phyloP scores from a whole-genome alignment of 2,888 invertebrate species.

The Ophion ventricosus region DNA sequence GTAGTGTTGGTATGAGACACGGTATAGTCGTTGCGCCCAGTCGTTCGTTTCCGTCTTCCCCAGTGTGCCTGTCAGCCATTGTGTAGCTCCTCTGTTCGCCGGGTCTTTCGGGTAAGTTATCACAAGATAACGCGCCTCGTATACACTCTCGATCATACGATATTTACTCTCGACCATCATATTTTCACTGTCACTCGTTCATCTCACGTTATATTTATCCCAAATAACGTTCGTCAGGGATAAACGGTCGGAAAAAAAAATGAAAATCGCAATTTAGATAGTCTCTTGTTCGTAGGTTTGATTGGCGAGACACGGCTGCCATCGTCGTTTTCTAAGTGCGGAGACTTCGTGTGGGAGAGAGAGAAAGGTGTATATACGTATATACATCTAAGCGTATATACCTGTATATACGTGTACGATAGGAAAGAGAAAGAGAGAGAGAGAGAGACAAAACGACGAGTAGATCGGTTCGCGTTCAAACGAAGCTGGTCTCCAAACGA shows the following conservation, averaged over 20 bases:
- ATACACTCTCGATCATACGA: neutral
- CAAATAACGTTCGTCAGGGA: neutral
- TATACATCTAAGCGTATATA: slow-evolving; percentile 16
- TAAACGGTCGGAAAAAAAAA: neutral
- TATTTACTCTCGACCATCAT: slow-evolving; percentile 1
- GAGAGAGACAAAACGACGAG: slow-evolving; percentile 44
- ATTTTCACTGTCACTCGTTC: slow-evolving; percentile 4
- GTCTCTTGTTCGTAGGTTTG: slow-evolving; percentile 74
- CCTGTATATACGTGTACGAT: slow-evolving; percentile 2
- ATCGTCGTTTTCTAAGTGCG: slow-evolving; percentile 67
- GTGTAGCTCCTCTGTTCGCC: slow-evolving; percentile 80
- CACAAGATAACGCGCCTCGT: slow-evolving; percentile 16
- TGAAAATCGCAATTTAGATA: neutral
- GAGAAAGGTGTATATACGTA: slow-evolving; percentile 26
- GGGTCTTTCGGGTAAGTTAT: slow-evolving; percentile 77
- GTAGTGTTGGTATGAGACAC: slow-evolving; percentile 51
- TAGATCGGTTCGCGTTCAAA: slow-evolving; percentile 61
- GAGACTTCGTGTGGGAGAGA: slow-evolving; percentile 39
- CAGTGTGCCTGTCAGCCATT: slow-evolving; percentile 81
- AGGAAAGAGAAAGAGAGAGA: slow-evolving; percentile 36
- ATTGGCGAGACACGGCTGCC: slow-evolving; percentile 74
- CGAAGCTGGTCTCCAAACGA: slow-evolving; percentile 59
- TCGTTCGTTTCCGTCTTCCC: slow-evolving; percentile 80
- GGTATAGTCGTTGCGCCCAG: slow-evolving; percentile 72
- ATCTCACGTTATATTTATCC: neutral